Evolutionary conservation across 1,140 invertebrate genomes (phyloP).

Genomic region (Ridgeia piscesae): DNA sequence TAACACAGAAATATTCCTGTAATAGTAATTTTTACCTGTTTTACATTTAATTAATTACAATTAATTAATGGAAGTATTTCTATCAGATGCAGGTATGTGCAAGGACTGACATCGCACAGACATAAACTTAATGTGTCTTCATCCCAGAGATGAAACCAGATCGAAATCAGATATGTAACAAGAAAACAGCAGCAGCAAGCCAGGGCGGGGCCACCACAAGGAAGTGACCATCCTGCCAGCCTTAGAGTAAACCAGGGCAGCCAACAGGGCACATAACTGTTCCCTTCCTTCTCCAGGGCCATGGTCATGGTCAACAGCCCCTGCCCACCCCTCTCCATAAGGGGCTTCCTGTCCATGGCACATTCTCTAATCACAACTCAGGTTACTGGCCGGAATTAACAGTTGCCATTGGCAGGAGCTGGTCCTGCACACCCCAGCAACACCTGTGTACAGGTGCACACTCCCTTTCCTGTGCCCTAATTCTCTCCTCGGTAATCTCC

Average conservation of each 20-base stretch:
- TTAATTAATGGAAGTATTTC: background rate
- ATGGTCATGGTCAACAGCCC: too few relatives aligned
- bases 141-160: background rate
- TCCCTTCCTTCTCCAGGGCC: too few relatives aligned
- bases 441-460: background rate
- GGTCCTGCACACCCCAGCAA: background rate
- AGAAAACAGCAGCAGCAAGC: background rate
- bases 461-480: background rate
- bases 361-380: background rate
- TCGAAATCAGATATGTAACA: background rate
- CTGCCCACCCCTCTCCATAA: background rate
- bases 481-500: background rate
- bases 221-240: background rate
- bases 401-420: background rate
- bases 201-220: background rate
- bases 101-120: background rate
- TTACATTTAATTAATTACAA: too few relatives aligned
- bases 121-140: background rate
- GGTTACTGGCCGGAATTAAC: background rate
- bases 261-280: background rate
- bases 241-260: background rate
- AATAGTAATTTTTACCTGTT: background rate
- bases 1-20: background rate
- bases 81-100: background rate
- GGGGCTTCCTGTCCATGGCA: background rate